A percentile compares a stretch with the other conserved stretches of the same genome.
These are phyloP conservation scores for Ferdinandea cuprea DNA, from an alignment of 2,888 invertebrate species.

Conservation along the genomic window DNA sequence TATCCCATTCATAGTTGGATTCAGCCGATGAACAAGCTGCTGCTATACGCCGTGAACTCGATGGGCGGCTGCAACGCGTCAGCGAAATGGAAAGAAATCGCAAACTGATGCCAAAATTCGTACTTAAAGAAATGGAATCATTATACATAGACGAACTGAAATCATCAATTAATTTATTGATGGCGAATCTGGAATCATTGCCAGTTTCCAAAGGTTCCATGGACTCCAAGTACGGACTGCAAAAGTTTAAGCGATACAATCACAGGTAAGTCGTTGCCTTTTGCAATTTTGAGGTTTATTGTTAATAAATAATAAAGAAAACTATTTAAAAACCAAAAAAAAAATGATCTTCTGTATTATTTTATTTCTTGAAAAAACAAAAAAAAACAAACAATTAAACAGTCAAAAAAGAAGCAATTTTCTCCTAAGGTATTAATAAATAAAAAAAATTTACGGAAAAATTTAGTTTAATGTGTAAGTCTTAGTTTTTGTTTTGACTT, in stretches of 20 bases:
- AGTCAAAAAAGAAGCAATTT: constrained; percentile 70
- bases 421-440: constrained; percentile 64
- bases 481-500: constrained; percentile 36
- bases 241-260: constrained; percentile 99
- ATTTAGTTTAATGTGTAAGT: constrained; percentile 55
- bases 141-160: constrained; percentile 99
- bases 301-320: too few relatives aligned
- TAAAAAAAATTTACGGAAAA: constrained; percentile 41
- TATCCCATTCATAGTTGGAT: constrained; percentile 89
- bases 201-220: constrained; percentile 99
- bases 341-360: constrained; percentile 16
- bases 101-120: constrained; percentile 99
- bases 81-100: constrained; percentile 99
- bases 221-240: constrained; percentile 98
- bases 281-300: background rate
- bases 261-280: constrained; percentile 88
- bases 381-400: constrained; percentile 22
- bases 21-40: constrained; percentile 99
- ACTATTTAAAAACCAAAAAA: constrained; percentile 19
- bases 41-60: constrained; percentile 98
- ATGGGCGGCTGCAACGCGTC: constrained; percentile 98
- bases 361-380: constrained; percentile 28
- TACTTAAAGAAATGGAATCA: constrained; percentile 99
- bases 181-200: constrained; percentile 99
- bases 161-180: constrained; percentile 98